Conservation (phyloP, 2,888 invertebrate species). For the Himalopsyche kuldschensis region DNA sequence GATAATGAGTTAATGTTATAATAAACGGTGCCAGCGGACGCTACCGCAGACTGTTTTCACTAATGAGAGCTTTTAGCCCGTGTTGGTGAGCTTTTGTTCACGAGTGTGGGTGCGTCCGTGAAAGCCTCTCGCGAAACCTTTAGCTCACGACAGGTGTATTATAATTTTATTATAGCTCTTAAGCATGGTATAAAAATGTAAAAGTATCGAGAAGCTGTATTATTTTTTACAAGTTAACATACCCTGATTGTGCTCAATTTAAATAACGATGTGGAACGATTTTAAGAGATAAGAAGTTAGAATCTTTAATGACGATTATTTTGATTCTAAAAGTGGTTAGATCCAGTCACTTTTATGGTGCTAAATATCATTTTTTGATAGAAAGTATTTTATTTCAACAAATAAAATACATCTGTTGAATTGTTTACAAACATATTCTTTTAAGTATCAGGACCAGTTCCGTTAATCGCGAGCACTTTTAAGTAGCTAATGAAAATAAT, state of each 20-base stretch:
- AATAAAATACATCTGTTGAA: no score
- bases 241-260: not conserved
- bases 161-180: not conserved
- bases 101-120: not conserved
- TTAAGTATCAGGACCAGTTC: no score
- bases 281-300: no score
- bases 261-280: no score
- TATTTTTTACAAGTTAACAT: not conserved
- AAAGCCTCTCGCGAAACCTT: not conserved
- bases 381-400: no score
- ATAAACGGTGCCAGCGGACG: constrained; percentile 30
- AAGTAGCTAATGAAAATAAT: no score
- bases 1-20: constrained; percentile 38
- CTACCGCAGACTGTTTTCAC: constrained; percentile 11
- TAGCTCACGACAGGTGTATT: not conserved
- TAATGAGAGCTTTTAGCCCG: constrained; percentile 7
- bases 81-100: not conserved
- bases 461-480: no score
- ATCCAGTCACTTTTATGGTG: no score
- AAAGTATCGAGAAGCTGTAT: not conserved
- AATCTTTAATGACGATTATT: no score
- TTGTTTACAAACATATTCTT: no score
- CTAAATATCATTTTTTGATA: no score
- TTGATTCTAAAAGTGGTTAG: no score
- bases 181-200: not conserved